Evolutionary conservation across 2,797 vertebrate genomes (phyloP), one percentile per base, ranked within the genome.

Genomic region (Acanthiza pusilla): DNA sequence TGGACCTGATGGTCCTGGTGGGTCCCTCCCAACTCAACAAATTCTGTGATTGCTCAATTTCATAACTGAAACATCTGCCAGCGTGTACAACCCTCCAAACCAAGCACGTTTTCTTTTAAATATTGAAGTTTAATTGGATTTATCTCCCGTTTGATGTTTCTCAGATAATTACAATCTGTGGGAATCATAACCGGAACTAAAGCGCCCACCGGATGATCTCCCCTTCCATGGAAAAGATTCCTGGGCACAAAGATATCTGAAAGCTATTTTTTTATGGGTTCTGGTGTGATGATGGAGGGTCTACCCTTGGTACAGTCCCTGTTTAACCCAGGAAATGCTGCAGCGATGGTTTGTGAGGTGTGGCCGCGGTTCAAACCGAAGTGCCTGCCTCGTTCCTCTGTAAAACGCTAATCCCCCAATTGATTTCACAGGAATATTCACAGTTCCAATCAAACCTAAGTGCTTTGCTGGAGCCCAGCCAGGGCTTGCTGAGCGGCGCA

Each of bases 401-500:
- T 34, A 30, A 77, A 76, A 86, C 74, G 57, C 72, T 89, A 81
- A 94, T 50, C 43, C n/a, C 47, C 57, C 88, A 45, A 65, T 58
- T 80, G 81, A 94, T 89, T 82, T 71, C 78, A 61, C 2, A 15
- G 84, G 78, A 91, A 91, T 93, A 89, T 89, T 91, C 87, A 66
- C 54, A 18, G 94, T 75, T 78, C 78, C 47, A 88, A 93, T 94
- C 78, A 94, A 91, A 83, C 19, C 55, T 61, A 95, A 96, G 91
- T 97, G 93, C 93, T 75, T 53, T 70, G 82, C 85, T 96, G 95
- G 95, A 95, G 85, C 91, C 42, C 32, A 70, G 94, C 95, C 95
- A 96, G 89, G 34, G 51, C 5, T 14, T 23, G 5, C 47, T 30
- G 48, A 77, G 36, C 42, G 14, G 16, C 3, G 60, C 83, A 47